A percentile compares a stretch with the other conserved stretches of the same genome.
These are phyloP conservation scores for Mya arenaria DNA, from an alignment of 1,140 invertebrate genomes.

Conservation along the genomic window DNA sequence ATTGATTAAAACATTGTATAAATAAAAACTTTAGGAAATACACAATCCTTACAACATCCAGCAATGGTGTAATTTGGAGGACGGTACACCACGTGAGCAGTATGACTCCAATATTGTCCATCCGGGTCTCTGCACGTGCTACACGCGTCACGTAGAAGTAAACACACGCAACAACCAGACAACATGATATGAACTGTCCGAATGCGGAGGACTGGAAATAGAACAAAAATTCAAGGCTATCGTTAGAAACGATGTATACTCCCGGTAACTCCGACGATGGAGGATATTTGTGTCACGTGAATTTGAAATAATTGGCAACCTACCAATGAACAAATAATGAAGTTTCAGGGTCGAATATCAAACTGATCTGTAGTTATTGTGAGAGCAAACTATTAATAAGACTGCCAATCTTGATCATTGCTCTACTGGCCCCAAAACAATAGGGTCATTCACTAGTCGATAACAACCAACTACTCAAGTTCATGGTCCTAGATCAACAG, in stretches of 20 bases:
- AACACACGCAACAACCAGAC: background rate
- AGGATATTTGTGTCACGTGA: background rate
- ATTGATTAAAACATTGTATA: background rate
- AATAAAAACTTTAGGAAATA: too few relatives aligned
- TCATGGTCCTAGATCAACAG: too few relatives aligned
- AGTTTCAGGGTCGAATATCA: background rate
- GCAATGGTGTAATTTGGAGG: constrained; percentile 23
- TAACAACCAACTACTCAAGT: too few relatives aligned
- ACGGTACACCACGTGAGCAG: constrained; percentile 8
- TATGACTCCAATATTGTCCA: constrained; percentile 16
- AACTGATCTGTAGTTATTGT: background rate
- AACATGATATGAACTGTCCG: background rate
- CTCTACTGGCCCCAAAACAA: too few relatives aligned
- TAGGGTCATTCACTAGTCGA: too few relatives aligned
- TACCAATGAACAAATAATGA: background rate
- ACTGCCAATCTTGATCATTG: too few relatives aligned
- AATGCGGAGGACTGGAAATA: background rate
- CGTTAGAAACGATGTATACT: too few relatives aligned
- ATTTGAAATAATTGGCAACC: too few relatives aligned
- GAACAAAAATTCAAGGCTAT: too few relatives aligned
- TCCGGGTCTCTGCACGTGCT: background rate
- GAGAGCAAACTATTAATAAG: background rate
- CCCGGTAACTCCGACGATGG: too few relatives aligned
- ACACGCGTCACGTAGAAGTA: constrained; percentile 7
- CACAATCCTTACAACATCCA: constrained; percentile 16